Percentiles rank a stretch among this genome's conserved stretches.
Evolutionary conservation across 2,888 invertebrate genomes (phyloP).

Genomic region (Magallana nippona): DNA sequence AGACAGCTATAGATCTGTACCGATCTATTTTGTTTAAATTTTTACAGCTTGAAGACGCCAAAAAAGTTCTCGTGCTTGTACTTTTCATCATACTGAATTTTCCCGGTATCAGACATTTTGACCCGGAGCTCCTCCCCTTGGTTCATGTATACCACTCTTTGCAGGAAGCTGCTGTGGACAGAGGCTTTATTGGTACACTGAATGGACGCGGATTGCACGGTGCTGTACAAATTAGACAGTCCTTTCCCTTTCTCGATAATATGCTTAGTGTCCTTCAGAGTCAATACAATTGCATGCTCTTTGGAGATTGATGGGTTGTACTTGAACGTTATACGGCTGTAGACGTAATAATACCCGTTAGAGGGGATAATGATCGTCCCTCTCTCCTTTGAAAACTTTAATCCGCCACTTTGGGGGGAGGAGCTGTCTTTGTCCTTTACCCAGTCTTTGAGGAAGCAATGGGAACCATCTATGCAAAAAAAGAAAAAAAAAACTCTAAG

Average conservation of each 20-base stretch:
- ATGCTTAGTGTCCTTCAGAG: conserved; percentile 29
- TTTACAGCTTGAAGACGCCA: conserved; percentile 34
- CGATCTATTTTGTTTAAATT: not conserved
- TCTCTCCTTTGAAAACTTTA: not conserved
- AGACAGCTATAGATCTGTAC: not conserved
- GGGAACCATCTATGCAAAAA: not conserved
- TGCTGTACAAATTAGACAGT: not conserved
- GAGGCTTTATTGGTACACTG: conserved; percentile 33
- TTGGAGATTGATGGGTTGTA: not conserved
- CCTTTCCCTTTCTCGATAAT: conserved; percentile 15
- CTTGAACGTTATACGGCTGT: conserved; percentile 42
- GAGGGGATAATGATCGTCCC: conserved; percentile 19
- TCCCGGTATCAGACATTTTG: conserved; percentile 25
- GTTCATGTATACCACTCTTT: conserved; percentile 30
- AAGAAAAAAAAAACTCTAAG: not conserved
- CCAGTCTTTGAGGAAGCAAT: conserved; percentile 28
- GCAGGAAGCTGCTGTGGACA: conserved; percentile 37
- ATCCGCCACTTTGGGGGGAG: not conserved
- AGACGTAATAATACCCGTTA: conserved; percentile 38
- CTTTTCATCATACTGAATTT: conserved; percentile 18
- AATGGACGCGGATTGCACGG: conserved; percentile 16
- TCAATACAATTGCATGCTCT: not conserved
- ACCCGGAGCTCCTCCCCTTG: conserved; percentile 31
- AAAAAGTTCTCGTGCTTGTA: conserved; percentile 35
- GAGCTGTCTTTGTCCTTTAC: conserved; percentile 14